phyloP scores from a whole-genome alignment of 1,140 invertebrate genomes.

The Copidosoma floridanum region DNA sequence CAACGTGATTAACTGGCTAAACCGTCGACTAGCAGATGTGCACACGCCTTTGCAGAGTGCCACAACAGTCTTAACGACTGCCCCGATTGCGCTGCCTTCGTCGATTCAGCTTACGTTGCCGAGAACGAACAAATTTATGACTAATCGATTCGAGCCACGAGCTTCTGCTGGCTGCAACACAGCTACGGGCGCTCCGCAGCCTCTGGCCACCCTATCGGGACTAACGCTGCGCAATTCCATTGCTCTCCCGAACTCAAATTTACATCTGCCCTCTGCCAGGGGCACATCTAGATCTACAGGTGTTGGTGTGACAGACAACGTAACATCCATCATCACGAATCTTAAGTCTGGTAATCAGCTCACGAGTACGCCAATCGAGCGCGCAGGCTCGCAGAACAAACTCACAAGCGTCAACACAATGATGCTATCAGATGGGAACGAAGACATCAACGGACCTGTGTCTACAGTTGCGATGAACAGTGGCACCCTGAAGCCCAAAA shows the following conservation, averaged over 20 bases:
- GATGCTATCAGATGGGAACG: conserved; percentile 37
- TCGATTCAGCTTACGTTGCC: conserved; percentile 49
- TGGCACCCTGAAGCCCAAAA: conserved; percentile 42
- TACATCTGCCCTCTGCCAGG: conserved; percentile 45
- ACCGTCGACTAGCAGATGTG: conserved; percentile 49
- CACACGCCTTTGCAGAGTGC: conserved; percentile 44
- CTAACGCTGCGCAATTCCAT: conserved; percentile 44
- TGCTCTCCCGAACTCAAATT: conserved; percentile 47
- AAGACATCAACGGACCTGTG: conserved; percentile 45
- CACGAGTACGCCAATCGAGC: conserved; percentile 52
- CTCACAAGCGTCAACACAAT: conserved; percentile 32
- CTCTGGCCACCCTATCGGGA: conserved; percentile 36
- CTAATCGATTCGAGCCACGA: conserved; percentile 43
- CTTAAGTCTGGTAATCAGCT: conserved; percentile 46
- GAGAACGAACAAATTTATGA: conserved; percentile 45
- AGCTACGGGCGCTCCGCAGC: too few relatives aligned
- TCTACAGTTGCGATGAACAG: conserved; percentile 32
- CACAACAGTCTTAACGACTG: conserved; percentile 27
- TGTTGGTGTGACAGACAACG: conserved; percentile 40
- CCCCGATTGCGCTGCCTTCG: conserved; percentile 37
- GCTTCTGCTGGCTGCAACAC: conserved; percentile 39
- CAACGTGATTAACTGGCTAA: conserved; percentile 57
- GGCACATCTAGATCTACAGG: conserved; percentile 38
- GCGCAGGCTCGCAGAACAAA: conserved; percentile 40
- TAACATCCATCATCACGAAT: conserved; percentile 39